Conservation (phyloP, 1,140 invertebrate genomes). For the Drosophila tsacasi region DNA sequence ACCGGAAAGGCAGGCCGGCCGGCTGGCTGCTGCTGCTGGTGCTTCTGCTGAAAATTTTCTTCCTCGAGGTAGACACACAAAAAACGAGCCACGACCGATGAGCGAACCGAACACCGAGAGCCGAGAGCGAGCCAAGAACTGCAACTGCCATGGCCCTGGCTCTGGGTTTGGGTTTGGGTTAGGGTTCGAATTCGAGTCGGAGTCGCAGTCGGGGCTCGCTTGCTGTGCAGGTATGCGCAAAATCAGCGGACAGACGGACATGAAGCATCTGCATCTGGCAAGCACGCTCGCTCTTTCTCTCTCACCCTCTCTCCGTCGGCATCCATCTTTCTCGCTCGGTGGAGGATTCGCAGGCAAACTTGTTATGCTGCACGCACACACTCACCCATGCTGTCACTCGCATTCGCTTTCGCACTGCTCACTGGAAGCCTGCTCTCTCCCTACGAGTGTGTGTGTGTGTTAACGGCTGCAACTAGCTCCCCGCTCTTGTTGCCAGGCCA, state of each 20-base stretch:
- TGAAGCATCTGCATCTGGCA: constrained; percentile 37
- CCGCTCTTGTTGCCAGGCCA: constrained; percentile 36
- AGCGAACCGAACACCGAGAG: neutral
- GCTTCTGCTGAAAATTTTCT: constrained; percentile 56
- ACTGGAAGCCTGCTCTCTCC: constrained; percentile 11
- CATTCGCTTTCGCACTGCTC: constrained; percentile 13
- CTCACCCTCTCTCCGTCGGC: neutral
- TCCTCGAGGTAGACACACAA: constrained; percentile 68
- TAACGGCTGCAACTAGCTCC: constrained; percentile 22
- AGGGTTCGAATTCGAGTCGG: constrained; percentile 1
- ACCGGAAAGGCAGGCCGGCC: constrained; percentile 49
- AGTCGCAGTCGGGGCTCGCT: constrained; percentile 1
- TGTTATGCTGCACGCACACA: constrained; percentile 56
- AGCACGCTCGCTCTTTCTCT: constrained; percentile 4
- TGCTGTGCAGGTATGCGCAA: constrained; percentile 37
- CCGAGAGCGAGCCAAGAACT: constrained; percentile 3
- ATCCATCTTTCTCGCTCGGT: neutral
- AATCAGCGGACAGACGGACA: constrained; percentile 22
- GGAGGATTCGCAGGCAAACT: constrained; percentile 58
- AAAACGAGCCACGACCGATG: constrained; percentile 34
- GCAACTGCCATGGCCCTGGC: neutral
- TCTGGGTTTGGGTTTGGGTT: neutral
- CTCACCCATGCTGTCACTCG: neutral
- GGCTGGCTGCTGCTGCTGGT: constrained; percentile 5
- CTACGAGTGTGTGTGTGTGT: constrained; percentile 21